phyloP scores from a whole-genome alignment of 2,888 invertebrate genomes.

The Troglohyphantes excavatus region DNA sequence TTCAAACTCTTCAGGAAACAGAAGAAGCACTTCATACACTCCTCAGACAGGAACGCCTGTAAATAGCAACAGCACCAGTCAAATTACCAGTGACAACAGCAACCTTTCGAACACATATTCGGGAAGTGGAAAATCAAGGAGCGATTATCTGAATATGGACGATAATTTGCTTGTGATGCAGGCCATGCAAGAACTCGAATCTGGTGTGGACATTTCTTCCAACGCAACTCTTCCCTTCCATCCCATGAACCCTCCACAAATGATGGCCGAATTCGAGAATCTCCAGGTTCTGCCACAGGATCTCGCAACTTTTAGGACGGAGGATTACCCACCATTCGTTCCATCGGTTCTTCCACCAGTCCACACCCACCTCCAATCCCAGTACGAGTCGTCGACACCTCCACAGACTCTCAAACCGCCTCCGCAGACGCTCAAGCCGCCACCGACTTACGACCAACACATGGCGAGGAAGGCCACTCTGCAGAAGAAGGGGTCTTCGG shows the following conservation, averaged over 20 bases:
- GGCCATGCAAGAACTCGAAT: conserved; percentile 77
- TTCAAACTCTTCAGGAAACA: conserved; percentile 81
- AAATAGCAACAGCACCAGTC: conserved; percentile 30
- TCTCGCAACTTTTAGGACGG: conserved; percentile 61
- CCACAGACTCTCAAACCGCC: conserved; percentile 12
- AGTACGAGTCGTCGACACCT: background rate
- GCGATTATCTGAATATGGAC: conserved; percentile 57
- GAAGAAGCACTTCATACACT: conserved; percentile 56
- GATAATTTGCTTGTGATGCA: conserved; percentile 71
- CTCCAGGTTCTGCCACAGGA: conserved; percentile 70
- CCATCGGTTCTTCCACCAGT: conserved; percentile 65
- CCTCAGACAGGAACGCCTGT: conserved; percentile 56
- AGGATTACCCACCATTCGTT: conserved; percentile 44
- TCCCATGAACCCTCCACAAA: conserved; percentile 1
- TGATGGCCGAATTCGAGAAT: conserved; percentile 62
- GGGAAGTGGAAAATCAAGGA: conserved; percentile 30
- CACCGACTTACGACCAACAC: conserved; percentile 79
- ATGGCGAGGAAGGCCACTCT: conserved; percentile 77
- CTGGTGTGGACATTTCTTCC: conserved; percentile 23
- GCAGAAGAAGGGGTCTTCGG: conserved; percentile 70
- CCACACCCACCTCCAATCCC: conserved; percentile 44
- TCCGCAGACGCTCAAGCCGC: conserved; percentile 61
- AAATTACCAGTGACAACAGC: conserved; percentile 49
- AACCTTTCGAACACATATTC: conserved; percentile 23
- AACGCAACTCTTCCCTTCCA: background rate